Conservation (phyloP, 2,888 invertebrate genomes). For the Catocala fraxini region DNA sequence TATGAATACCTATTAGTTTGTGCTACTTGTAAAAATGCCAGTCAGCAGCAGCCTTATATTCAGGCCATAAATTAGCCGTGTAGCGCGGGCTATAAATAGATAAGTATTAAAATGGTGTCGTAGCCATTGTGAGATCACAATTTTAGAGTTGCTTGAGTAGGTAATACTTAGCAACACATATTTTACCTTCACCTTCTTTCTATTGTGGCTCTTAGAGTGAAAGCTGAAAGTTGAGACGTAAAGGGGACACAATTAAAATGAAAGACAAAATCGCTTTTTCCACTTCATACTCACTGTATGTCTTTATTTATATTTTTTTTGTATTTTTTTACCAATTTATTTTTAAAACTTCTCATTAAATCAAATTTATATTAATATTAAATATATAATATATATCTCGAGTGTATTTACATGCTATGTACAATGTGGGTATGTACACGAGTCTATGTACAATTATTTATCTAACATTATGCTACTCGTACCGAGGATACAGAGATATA, state of each 20-base stretch:
- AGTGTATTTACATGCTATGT: slow-evolving; percentile 83
- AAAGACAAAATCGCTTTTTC: slow-evolving; percentile 78
- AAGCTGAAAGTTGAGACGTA: no score
- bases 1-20: no score
- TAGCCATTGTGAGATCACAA: no score
- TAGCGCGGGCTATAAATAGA: no score
- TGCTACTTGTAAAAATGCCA: no score
- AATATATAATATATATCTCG: slow-evolving; percentile 80
- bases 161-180: no score
- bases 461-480: slow-evolving; percentile 50
- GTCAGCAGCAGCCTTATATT: no score
- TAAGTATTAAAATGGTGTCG: no score
- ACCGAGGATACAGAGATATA: slow-evolving; percentile 59
- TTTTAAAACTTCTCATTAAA: slow-evolving; percentile 84
- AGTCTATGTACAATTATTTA: slow-evolving; percentile 70
- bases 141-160: no score
- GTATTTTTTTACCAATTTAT: slow-evolving; percentile 76
- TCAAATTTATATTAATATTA: slow-evolving; percentile 83
- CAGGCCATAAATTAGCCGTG: no score
- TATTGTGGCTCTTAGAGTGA: no score
- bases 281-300: slow-evolving; percentile 86
- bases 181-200: no score
- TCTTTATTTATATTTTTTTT: slow-evolving; percentile 82
- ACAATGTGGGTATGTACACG: slow-evolving; percentile 64
- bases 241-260: slow-evolving; percentile 53